A percentile compares a stretch with the other conserved stretches of the same genome.
Conservation (phyloP, 2,888 invertebrate species). For the Philereme vetulata region DNA sequence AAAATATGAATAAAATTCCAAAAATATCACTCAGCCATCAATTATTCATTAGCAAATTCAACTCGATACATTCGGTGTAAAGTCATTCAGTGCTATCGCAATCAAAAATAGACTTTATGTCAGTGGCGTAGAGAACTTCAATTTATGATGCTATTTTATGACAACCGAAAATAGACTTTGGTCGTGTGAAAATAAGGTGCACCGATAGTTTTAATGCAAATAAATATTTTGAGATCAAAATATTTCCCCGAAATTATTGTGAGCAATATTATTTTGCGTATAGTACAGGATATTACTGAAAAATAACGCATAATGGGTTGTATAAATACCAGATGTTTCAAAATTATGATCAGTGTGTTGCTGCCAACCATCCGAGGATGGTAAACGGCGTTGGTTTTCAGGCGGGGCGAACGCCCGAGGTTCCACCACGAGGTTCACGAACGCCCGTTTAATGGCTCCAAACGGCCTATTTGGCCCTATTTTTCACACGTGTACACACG, state of each 20-base stretch:
- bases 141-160: slow-evolving; percentile 2
- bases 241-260: slow-evolving; percentile 29
- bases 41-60: slow-evolving; percentile 22
- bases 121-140: slow-evolving; percentile 10
- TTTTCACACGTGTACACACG: too few species aligned
- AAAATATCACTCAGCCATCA: slow-evolving; percentile 12
- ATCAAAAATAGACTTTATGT: slow-evolving; percentile 25
- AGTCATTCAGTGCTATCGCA: slow-evolving; percentile 5
- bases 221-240: slow-evolving; percentile 32
- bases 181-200: background rate
- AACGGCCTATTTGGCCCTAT: too few species aligned
- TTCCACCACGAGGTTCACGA: too few species aligned
- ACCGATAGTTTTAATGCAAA: slow-evolving; percentile 5
- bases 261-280: slow-evolving; percentile 13
- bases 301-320: background rate
- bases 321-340: too few species aligned
- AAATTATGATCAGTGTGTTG: too few species aligned
- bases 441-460: too few species aligned
- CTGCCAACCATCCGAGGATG: too few species aligned
- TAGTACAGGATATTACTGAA: background rate
- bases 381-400: too few species aligned
- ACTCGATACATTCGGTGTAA: slow-evolving; percentile 7
- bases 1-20: slow-evolving; percentile 20
- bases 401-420: too few species aligned
- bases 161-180: slow-evolving; percentile 9